These are phyloP conservation scores for Drosophila mayaguana DNA, from an alignment of 2,888 invertebrate species.

Conservation along the genomic window DNA sequence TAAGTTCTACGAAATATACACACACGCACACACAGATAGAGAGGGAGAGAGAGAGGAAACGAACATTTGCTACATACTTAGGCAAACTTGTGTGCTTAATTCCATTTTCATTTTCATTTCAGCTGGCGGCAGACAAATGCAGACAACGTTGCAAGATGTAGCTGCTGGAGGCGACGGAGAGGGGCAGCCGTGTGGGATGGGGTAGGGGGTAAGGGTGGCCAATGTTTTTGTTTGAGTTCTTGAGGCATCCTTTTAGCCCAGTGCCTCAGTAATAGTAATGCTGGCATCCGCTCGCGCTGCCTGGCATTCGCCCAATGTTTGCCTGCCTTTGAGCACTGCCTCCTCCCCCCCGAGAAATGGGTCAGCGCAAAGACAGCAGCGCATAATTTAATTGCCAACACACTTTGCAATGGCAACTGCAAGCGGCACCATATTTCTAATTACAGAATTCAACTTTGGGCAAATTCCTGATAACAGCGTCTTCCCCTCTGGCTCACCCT, in stretches of 20 bases:
- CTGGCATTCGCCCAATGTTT: slow-evolving; percentile 29
- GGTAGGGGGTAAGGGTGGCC: neutral
- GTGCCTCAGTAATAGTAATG: slow-evolving; percentile 52
- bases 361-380: slow-evolving; percentile 42
- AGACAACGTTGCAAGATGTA: slow-evolving; percentile 10
- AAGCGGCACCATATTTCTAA: slow-evolving; percentile 27
- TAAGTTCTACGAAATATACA: slow-evolving; percentile 38
- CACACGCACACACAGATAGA: neutral
- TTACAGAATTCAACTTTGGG: slow-evolving; percentile 23
- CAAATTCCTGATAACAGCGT: slow-evolving; percentile 15
- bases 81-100: slow-evolving; percentile 72
- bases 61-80: slow-evolving; percentile 39
- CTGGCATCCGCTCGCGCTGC: slow-evolving; percentile 7
- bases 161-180: too few relatives aligned
- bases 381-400: slow-evolving; percentile 62
- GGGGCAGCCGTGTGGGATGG: fast-evolving
- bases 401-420: slow-evolving; percentile 24
- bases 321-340: slow-evolving; percentile 24
- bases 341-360: slow-evolving; percentile 44
- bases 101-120: slow-evolving; percentile 76
- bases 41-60: slow-evolving; percentile 1
- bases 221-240: slow-evolving; percentile 66
- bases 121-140: slow-evolving; percentile 38
- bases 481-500: neutral
- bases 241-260: slow-evolving; percentile 54